Evolutionary conservation across 1,140 invertebrate genomes (phyloP), one percentile per base, ranked within the genome.

Genomic region (Meteorus sp.): DNA sequence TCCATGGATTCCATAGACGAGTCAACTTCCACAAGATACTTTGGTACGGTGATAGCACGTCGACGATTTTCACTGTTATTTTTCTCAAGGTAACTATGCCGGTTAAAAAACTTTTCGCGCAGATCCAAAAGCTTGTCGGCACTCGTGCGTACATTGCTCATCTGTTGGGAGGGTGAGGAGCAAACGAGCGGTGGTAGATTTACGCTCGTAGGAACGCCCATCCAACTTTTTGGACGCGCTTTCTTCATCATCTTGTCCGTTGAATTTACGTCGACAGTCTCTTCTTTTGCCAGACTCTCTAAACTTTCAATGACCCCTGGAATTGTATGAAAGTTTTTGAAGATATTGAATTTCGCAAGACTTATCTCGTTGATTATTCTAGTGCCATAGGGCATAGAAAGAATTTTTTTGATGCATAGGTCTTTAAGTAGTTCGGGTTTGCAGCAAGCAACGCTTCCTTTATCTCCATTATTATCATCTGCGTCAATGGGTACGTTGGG

Each of bases 111-210:
- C 66, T 89, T 90, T 33, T 79, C 81, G 65, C 90, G 87, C 31
- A 87, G 81, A 62, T 89, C 86, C 9, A 89, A 73, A 33, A 89
- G 72, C 56, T 85, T 82, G 63, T 85, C 85, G 0, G 81, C 81
- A 27, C 73, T 79, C 0, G 79, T 67, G 9, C 79, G 70, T 3
- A 75, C 74, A 45, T 79, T 78, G 15, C 76, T 80, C 44, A 81
- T 77, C 65, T 85, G 85, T 66, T 91, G 89, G 0, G 85, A 86
- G 0, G 89, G 89, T 0, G 89, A 90, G 7, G 90, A 74, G 69
- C 87, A 90, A 0, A 89, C 78, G 25, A 89, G 73, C 1, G 87
- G 27, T 51, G 79, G 78, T 0, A 85, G 84, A 68, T 89, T 85
- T 22, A 76, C 72, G 35, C 79, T 72, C 0, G 83, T 84, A n/a